Evolutionary conservation across 2,113 vertebrate genomes (phyloP).

Genomic region (Hiodon tergisus): DNA sequence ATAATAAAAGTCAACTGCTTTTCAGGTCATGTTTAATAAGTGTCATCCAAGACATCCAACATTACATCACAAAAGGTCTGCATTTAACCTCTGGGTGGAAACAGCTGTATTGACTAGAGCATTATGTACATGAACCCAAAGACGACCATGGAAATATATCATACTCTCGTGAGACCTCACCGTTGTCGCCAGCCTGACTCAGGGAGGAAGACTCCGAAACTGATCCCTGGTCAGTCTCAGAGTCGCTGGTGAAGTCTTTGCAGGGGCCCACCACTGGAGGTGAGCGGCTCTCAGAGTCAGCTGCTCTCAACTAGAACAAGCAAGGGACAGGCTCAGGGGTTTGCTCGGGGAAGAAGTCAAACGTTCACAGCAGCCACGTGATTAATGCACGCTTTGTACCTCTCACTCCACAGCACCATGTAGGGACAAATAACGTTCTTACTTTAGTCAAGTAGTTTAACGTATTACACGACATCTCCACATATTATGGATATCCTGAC

Average conservation of each 20-base stretch:
- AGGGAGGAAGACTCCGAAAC: conserved; percentile 36
- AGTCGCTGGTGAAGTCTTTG: conserved; percentile 42
- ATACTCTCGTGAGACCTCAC: conserved; percentile 25
- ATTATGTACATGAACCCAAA: not conserved
- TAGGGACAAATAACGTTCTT: not conserved
- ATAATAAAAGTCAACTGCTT: no score
- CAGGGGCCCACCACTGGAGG: conserved; percentile 45
- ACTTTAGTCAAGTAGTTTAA: not conserved
- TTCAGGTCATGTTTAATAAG: no score
- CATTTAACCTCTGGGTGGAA: no score
- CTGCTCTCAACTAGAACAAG: conserved; percentile 36
- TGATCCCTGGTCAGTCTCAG: conserved; percentile 30
- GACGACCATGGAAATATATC: not conserved
- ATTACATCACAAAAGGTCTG: no score
- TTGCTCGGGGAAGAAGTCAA: no score
- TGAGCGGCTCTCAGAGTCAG: conserved; percentile 49
- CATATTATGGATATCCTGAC: not conserved
- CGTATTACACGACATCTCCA: not conserved
- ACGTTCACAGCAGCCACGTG: not conserved
- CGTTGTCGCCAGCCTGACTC: conserved; percentile 32
- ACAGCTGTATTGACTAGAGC: no score
- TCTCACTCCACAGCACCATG: not conserved
- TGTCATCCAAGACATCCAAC: no score
- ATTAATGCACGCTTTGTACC: not conserved
- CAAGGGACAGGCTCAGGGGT: not conserved